Evolutionary conservation across 2,113 vertebrate species (phyloP), one percentile per base, ranked within the genome.

Genomic region (Prolemur simus): DNA sequence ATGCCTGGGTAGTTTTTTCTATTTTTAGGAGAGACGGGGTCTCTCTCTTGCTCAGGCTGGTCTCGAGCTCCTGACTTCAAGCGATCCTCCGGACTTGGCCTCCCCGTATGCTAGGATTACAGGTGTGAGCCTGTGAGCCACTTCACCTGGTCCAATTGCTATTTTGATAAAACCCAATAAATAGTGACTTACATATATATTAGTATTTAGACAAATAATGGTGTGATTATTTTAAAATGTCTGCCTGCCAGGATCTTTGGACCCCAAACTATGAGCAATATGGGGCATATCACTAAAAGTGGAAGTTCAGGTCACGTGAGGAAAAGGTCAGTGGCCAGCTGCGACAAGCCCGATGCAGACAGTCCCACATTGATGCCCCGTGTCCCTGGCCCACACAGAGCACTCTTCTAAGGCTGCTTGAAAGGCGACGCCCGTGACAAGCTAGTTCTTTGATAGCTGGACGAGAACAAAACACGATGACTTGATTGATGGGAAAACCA

Each of bases 271-370:
- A 29, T 58, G 34, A 96, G 37, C 14, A 45, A 32, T 8, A 42
- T n/a, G 80, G 56, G 34, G 54, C 21, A 14, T 20, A 6, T 54
- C 34, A 37, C 49, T 21, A 74, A 15, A n/a, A 66, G 54, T 71
- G 47, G 66, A 42, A 60, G 39, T 3, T 11, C 25, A 69, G 74
- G 56, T 45, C 23, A 56, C 25, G 54, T 1, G 34, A 89, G 29
- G 23, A 32, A 64, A 56, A 73, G 49, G 47, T 39, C 49, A 29
- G 6, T 0, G 6, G 60, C 29, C 29, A 42, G 73, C 45, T 58
- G 66, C 20, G 2, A 6, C 11, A 9, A 29, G 49, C 15, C 6
- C 1, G 0, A 3, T 0, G 32, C 64, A 83, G 78, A 32, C 1
- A 34, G 5, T 13, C 6, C 49, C 52, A 18, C 63, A 23, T 17